Percentiles rank a stretch among this genome's conserved stretches.
Evolutionary conservation across 2,888 invertebrate genomes (phyloP).

Genomic region (Ephialtes manifestator): DNA sequence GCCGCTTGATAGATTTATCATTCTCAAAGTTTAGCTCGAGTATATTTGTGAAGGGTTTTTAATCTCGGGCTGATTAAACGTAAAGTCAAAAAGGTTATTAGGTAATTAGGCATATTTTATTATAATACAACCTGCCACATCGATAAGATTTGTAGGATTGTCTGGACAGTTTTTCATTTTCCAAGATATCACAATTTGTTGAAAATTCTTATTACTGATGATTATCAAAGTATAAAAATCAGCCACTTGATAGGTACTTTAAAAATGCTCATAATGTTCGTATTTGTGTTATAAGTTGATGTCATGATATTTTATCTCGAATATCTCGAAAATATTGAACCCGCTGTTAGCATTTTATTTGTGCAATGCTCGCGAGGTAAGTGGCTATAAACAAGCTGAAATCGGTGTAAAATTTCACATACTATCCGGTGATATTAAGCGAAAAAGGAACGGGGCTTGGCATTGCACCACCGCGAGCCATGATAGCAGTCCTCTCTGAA

Average conservation of each 20-base stretch:
- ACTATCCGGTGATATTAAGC: neutral
- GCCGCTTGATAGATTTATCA: too few species aligned
- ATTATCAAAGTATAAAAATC: neutral
- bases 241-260: neutral
- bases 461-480: too few species aligned
- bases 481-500: too few species aligned
- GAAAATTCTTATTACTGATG: neutral
- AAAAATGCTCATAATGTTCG: neutral
- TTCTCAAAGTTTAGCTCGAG: constrained; percentile 67
- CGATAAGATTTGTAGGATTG: neutral
- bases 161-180: neutral
- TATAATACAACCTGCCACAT: neutral
- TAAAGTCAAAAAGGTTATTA: constrained; percentile 27
- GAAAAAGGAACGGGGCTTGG: neutral
- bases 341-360: neutral
- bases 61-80: constrained; percentile 65
- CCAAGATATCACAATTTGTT: neutral
- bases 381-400: neutral
- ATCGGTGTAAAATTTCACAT: neutral
- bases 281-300: neutral
- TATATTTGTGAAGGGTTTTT: constrained; percentile 73
- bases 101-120: constrained; percentile 38
- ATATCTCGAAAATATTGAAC: neutral
- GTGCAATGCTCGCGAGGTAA: neutral
- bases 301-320: neutral